Evolutionary conservation across 2,888 invertebrate genomes (phyloP), one percentile per base, ranked within the genome.

Genomic region (Fragum sueziense): DNA sequence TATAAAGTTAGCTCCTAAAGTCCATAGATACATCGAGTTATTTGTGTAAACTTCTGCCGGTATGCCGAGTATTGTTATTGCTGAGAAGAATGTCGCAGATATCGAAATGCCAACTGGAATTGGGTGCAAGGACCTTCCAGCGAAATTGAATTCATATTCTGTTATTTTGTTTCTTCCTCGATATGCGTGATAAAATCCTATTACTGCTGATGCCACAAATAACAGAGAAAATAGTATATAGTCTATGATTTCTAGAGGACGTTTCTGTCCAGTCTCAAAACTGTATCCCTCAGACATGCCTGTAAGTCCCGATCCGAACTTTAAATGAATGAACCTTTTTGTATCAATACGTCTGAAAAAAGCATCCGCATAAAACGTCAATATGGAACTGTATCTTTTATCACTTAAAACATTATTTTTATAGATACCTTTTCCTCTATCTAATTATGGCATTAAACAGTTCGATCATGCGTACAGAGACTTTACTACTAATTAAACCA

Each of bases 121-220:
- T 47, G 90, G 88, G 25, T 89, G 88, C 88, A 92, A 89, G 33
- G 87, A 85, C 61, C 90, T 82, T 17, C 90, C 82, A 14, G 91
- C 92, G 57, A 91, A 88, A 14, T 92, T 86, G 61, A 92, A 88
- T 71, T 92, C 91, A 33, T 85, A 87, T 57, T 89, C 90, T 14
- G 91, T 96, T 93, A 82, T 95, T 90, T 94, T 93, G 81, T 93
- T 94, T 87, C 93, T 81, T 31, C 74, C 94, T 33, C 94, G 94
- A 88, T 95, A 95, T 90, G 95, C 92, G 85, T 91, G 91, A 77
- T 89, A 92, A 34, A 91, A 81, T 1, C 92, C 85, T 47, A 80
- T 78, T 1, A 57, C 72, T 6, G 75, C 77, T 17, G 77, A 80
- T 9, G 57, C 27, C 1, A 65, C 52, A 25, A 80, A 72, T 29